Percentiles rank a stretch among this genome's conserved stretches.
Conservation (phyloP, 1,140 invertebrate genomes). For the Musca domestica region DNA sequence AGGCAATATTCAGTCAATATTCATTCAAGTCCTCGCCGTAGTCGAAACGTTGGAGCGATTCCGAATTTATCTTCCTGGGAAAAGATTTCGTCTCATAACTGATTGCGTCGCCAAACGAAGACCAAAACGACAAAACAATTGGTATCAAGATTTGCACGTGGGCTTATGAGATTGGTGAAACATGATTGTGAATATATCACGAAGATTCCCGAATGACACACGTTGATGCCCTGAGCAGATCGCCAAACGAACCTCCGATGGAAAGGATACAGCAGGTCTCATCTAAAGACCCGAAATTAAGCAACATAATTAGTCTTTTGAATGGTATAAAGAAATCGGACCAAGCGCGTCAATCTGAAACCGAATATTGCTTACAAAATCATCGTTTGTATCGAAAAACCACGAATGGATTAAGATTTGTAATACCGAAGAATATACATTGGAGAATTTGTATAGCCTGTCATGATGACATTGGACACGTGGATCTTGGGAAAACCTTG, state of each 20-base stretch:
- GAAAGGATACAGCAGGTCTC: background rate
- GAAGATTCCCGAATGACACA: background rate
- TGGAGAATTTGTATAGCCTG: background rate
- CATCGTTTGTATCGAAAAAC: conserved; percentile 1
- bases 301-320: background rate
- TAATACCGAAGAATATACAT: background rate
- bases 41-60: background rate
- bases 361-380: background rate
- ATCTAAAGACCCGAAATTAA: background rate
- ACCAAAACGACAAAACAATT: background rate
- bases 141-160: background rate
- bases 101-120: background rate
- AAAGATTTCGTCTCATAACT: conserved; percentile 1
- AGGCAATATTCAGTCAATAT: too few species aligned
- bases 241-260: background rate
- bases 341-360: background rate
- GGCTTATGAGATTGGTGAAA: background rate
- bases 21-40: conserved; percentile 5
- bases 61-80: background rate
- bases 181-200: conserved; percentile 2
- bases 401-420: background rate
- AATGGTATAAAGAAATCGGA: background rate
- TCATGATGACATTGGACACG: conserved; percentile 10
- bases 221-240: conserved; percentile 5
- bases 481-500: background rate